These are phyloP conservation scores for Pseudonaja textilis DNA, from an alignment of 2,113 vertebrate species.

Conservation along the genomic window DNA sequence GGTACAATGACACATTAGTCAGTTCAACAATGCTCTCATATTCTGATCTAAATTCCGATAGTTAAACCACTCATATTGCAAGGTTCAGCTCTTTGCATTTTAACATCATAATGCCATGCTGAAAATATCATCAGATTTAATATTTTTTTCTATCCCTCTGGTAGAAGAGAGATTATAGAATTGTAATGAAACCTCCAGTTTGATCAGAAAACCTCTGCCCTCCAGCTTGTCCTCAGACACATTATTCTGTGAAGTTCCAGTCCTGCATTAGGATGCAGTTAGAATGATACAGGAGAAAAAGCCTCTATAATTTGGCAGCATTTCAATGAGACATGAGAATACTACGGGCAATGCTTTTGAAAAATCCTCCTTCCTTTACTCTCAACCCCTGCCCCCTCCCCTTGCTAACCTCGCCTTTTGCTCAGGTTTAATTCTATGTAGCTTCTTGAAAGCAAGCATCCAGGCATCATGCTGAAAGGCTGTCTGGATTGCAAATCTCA, in stretches of 20 bases:
- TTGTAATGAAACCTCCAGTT: background rate
- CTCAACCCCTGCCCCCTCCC: background rate
- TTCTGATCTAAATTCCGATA: background rate
- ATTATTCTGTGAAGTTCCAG: background rate
- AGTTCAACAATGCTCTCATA: background rate
- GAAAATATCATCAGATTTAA: background rate
- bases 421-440: background rate
- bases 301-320: background rate
- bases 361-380: background rate
- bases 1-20: background rate
- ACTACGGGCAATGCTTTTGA: background rate
- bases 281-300: background rate
- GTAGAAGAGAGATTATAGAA: background rate
- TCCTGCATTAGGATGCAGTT: background rate
- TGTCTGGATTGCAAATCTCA: background rate
- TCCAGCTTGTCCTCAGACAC: background rate
- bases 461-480: background rate
- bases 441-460: background rate
- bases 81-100: background rate
- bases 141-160: background rate
- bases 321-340: background rate
- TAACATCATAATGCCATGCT: background rate
- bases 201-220: background rate
- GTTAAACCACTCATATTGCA: background rate
- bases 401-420: background rate